These are phyloP conservation scores for Troides helena DNA, from an alignment of 2,888 invertebrate species.

Conservation along the genomic window DNA sequence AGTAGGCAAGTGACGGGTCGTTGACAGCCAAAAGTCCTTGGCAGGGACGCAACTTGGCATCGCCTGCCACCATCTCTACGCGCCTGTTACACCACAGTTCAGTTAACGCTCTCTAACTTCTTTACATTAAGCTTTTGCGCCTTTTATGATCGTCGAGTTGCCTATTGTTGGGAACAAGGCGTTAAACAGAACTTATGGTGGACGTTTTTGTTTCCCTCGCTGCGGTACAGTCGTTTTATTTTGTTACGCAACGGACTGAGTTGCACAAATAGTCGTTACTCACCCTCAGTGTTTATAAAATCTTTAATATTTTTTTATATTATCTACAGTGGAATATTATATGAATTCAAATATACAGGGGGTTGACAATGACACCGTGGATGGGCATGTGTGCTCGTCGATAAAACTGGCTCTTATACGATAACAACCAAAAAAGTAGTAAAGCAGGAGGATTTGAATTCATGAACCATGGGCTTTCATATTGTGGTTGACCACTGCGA, in stretches of 20 bases:
- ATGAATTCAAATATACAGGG: too few relatives aligned
- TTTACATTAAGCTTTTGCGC: slow-evolving; percentile 39
- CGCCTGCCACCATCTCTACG: slow-evolving; percentile 7
- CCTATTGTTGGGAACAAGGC: slow-evolving; percentile 14
- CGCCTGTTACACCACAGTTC: slow-evolving; percentile 33
- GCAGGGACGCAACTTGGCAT: slow-evolving; percentile 31
- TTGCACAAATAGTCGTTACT: background rate
- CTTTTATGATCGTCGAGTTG: slow-evolving; percentile 27
- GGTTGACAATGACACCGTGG: too few relatives aligned
- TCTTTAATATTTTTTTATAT: too few relatives aligned
- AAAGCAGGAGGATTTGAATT: too few relatives aligned
- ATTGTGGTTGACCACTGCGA: too few relatives aligned
- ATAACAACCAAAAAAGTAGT: too few relatives aligned
- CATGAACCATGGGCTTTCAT: too few relatives aligned
- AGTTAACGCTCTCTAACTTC: slow-evolving; percentile 40
- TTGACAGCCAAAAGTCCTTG: slow-evolving; percentile 29
- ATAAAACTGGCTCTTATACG: too few relatives aligned
- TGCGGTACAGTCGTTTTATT: background rate
- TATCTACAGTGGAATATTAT: too few relatives aligned
- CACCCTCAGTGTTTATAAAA: too few relatives aligned
- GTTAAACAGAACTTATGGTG: slow-evolving; percentile 13
- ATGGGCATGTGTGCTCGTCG: too few relatives aligned
- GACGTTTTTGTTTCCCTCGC: slow-evolving; percentile 7
- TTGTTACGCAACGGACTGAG: background rate
- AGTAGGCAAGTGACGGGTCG: slow-evolving; percentile 29